These are phyloP conservation scores for Diploscapter pachys DNA, from an alignment of 1,140 invertebrate genomes.

Conservation along the genomic window DNA sequence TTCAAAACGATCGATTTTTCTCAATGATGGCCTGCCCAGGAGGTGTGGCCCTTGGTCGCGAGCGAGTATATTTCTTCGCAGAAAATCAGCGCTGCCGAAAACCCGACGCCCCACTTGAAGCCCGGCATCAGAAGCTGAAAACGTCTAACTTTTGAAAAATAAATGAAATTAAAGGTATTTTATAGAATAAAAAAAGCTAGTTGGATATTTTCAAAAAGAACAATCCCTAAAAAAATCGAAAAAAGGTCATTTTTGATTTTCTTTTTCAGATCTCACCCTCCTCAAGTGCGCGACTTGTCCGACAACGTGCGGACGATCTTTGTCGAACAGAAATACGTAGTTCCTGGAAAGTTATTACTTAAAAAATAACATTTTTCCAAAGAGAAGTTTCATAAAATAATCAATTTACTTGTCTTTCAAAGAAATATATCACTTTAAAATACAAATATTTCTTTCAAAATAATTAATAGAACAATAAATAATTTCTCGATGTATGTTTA, in stretches of 20 bases:
- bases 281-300: slow-evolving; percentile 40
- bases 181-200: too few relatives aligned
- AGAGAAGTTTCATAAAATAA: too few relatives aligned
- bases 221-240: too few relatives aligned
- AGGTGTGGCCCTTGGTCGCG: slow-evolving; percentile 29
- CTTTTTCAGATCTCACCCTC: background rate
- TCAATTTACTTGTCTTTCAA: too few relatives aligned
- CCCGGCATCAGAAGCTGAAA: slow-evolving; percentile 36
- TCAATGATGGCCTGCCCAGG: slow-evolving; percentile 39
- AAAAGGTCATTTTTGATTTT: too few relatives aligned
- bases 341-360: slow-evolving; percentile 19
- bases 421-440: too few relatives aligned
- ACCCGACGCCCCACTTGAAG: slow-evolving; percentile 38
- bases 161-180: background rate
- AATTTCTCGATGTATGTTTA: too few relatives aligned
- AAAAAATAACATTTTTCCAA: too few relatives aligned
- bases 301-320: slow-evolving; percentile 33
- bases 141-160: background rate
- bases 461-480: too few relatives aligned
- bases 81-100: slow-evolving; percentile 32
- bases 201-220: too few relatives aligned
- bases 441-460: too few relatives aligned
- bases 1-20: background rate
- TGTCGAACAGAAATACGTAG: slow-evolving; percentile 36
- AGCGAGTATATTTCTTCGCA: slow-evolving; percentile 35